Conservation (phyloP, 2,113 vertebrate genomes). For the Setophaga kirtlandii region DNA sequence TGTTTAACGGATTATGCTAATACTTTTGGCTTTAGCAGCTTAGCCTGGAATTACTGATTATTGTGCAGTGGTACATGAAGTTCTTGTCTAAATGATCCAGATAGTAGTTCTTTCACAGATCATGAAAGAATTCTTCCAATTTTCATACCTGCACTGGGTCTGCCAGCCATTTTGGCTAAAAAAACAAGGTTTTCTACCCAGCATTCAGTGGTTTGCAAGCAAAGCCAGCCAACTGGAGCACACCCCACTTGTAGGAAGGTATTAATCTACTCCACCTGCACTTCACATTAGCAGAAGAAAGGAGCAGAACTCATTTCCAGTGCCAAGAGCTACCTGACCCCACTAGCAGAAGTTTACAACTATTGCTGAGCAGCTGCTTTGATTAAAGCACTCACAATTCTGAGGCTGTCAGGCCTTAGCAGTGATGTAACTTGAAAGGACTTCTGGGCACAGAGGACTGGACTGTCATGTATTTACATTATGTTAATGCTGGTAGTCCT, state of each 20-base stretch:
- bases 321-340: neutral
- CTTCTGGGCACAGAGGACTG: neutral
- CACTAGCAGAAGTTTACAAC: neutral
- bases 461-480: neutral
- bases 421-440: neutral
- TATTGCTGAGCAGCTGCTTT: neutral
- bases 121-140: neutral
- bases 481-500: neutral
- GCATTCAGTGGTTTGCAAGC: neutral
- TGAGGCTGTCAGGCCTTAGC: neutral
- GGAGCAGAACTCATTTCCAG: neutral
- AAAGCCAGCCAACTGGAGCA: neutral
- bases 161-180: neutral
- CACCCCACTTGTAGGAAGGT: neutral
- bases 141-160: neutral
- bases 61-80: neutral
- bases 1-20: neutral
- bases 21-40: neutral
- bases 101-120: neutral
- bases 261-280: neutral
- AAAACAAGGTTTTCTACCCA: neutral
- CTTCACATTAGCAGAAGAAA: neutral
- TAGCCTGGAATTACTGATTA: neutral
- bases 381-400: neutral
- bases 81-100: conserved; percentile 13